These are phyloP conservation scores for Poecilus cupreus DNA, from an alignment of 2,888 invertebrate genomes.

Conservation along the genomic window DNA sequence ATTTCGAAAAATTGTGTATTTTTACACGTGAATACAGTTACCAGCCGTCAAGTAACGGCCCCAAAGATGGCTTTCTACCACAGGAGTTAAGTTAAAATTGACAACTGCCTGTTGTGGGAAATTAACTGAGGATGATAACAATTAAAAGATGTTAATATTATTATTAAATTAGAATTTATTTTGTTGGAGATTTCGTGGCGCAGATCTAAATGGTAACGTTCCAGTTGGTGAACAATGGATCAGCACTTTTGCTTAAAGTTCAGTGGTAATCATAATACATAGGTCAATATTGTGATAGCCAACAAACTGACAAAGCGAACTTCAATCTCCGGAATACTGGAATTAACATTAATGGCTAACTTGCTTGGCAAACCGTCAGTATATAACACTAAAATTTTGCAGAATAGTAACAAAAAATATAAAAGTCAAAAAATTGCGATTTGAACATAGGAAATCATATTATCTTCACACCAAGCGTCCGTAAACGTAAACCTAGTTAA, in stretches of 20 bases:
- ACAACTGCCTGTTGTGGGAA: no score
- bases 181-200: neutral
- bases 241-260: conserved; percentile 28
- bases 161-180: no score
- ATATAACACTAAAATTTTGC: neutral
- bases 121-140: no score
- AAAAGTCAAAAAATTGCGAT: conserved; percentile 1
- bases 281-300: conserved; percentile 31
- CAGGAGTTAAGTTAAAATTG: no score
- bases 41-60: no score
- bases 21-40: no score
- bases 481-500: conserved; percentile 5
- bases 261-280: conserved; percentile 19
- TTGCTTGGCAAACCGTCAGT: neutral
- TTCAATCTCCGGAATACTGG: conserved; percentile 28
- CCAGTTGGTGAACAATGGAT: conserved; percentile 12
- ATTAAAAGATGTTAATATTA: no score
- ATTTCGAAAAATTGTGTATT: no score
- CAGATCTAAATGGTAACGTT: neutral
- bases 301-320: conserved; percentile 27
- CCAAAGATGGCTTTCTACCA: no score
- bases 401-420: neutral
- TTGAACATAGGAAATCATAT: conserved; percentile 16
- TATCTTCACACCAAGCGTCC: neutral
- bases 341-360: neutral